phyloP scores from a whole-genome alignment of 2,797 vertebrate genomes.

The Macrochelys suwanniensis region DNA sequence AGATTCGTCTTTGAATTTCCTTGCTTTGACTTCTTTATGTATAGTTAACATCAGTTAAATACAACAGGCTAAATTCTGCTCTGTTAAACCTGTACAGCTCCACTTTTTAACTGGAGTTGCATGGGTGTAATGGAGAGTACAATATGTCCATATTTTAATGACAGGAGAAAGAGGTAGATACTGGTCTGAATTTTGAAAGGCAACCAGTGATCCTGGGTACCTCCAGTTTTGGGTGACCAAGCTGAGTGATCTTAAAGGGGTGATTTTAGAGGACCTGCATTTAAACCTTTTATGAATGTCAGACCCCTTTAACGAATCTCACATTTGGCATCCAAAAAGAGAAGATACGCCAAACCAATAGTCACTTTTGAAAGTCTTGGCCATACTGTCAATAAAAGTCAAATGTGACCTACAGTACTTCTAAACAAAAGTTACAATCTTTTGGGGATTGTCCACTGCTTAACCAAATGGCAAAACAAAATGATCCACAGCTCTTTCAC shows the following conservation, averaged over 20 bases:
- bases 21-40: not conserved
- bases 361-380: not conserved
- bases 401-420: not conserved
- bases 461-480: not conserved
- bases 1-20: not conserved
- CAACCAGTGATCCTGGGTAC: not conserved
- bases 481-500: not conserved
- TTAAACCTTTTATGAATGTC: constrained; percentile 7
- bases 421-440: not conserved
- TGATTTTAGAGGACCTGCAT: not conserved
- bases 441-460: not conserved
- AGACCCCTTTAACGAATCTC: not conserved
- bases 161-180: not conserved
- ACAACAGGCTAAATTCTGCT: not conserved
- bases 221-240: not conserved
- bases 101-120: not conserved
- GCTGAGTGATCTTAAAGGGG: not conserved
- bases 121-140: not conserved
- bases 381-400: not conserved
- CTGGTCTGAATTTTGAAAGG: not conserved
- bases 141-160: not conserved
- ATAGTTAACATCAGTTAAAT: not conserved
- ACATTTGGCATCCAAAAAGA: not conserved
- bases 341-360: not conserved
- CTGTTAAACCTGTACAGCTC: not conserved